These are phyloP conservation scores for Spondyliosoma cantharus DNA, from an alignment of 2,797 vertebrate species.

Conservation along the genomic window DNA sequence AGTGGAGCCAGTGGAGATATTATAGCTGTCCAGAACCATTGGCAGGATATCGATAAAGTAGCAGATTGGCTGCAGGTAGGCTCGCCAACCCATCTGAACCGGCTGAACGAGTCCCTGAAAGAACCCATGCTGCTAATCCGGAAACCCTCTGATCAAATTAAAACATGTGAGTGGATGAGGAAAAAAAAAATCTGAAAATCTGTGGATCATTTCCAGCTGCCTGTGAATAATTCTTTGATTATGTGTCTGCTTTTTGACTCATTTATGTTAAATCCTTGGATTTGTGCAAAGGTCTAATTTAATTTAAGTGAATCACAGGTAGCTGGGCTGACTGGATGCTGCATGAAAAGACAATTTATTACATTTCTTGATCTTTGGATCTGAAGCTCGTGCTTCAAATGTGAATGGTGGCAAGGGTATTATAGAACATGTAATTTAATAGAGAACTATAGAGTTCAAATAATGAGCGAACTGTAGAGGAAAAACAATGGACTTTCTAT, in stretches of 20 bases:
- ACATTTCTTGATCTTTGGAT: neutral
- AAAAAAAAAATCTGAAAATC: conserved; percentile 42
- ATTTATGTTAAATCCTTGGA: conserved; percentile 30
- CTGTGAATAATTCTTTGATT: conserved; percentile 24
- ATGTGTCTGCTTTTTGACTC: conserved; percentile 25
- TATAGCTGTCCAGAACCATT: conserved; percentile 47
- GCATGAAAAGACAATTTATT: conserved; percentile 1
- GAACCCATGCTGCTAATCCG: conserved; percentile 67
- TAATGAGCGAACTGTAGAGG: neutral
- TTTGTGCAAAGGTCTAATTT: conserved; percentile 32
- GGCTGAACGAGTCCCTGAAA: conserved; percentile 64
- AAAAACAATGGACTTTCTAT: neutral
- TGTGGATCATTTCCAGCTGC: conserved; percentile 47
- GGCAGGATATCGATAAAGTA: conserved; percentile 67
- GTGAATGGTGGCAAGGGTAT: neutral
- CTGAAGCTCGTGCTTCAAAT: neutral
- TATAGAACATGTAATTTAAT: neutral
- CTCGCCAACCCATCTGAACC: conserved; percentile 69
- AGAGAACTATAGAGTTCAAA: neutral
- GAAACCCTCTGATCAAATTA: conserved; percentile 76
- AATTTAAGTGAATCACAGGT: conserved; percentile 16
- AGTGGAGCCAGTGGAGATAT: conserved; percentile 35
- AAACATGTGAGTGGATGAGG: conserved; percentile 64
- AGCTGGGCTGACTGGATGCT: neutral
- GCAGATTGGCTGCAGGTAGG: conserved; percentile 73